phyloP scores from a whole-genome alignment of 1,140 invertebrate genomes.

The Conopomorpha cramerella region DNA sequence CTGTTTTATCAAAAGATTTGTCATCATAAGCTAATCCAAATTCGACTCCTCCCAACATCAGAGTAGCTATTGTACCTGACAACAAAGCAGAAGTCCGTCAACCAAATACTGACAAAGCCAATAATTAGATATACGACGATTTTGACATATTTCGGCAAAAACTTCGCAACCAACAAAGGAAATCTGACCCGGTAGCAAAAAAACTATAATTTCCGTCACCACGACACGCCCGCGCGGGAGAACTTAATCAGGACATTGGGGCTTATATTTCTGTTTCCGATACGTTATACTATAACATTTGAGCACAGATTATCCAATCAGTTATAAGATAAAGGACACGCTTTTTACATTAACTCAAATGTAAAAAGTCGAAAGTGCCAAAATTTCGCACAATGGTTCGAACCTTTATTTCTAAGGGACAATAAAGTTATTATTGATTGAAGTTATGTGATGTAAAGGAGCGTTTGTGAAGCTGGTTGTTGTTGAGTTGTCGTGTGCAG shows the following conservation, averaged over 20 bases:
- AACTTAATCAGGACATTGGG: constrained; percentile 47
- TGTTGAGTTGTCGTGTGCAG: constrained; percentile 39
- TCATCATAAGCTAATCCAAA: too few relatives aligned
- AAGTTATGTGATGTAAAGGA: constrained; percentile 14
- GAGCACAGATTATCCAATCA: constrained; percentile 60
- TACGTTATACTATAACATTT: constrained; percentile 54
- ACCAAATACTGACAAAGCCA: too few relatives aligned
- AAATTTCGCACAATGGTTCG: constrained; percentile 19
- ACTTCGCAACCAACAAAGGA: too few relatives aligned
- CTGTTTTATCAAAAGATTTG: too few relatives aligned
- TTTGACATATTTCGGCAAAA: too few relatives aligned
- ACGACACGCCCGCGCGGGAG: constrained; percentile 26
- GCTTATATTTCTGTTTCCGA: constrained; percentile 55
- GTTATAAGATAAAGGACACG: constrained; percentile 55
- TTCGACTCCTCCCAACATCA: too few relatives aligned
- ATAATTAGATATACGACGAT: too few relatives aligned
- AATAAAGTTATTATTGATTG: too few relatives aligned
- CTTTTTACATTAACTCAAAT: constrained; percentile 28
- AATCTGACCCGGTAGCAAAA: too few relatives aligned
- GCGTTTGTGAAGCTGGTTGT: constrained; percentile 20
- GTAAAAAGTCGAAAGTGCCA: constrained; percentile 19
- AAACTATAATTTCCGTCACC: constrained; percentile 49
- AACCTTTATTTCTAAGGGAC: constrained; percentile 8
- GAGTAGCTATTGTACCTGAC: too few relatives aligned
- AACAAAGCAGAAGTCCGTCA: too few relatives aligned